Evolutionary conservation across 2,888 invertebrate species (phyloP).

Genomic region (Magallana nippona): DNA sequence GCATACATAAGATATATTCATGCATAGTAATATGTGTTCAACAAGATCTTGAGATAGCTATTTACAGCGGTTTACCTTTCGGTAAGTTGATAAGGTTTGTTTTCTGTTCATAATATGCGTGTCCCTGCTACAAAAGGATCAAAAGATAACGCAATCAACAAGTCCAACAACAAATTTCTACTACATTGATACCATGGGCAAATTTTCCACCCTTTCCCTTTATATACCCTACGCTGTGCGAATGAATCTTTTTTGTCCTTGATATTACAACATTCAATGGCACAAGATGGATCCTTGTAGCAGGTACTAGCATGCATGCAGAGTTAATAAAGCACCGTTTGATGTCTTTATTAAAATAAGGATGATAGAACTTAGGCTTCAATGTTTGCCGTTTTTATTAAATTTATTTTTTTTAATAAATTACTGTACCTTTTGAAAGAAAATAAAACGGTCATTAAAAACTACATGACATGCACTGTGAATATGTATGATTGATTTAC

Average conservation of each 20-base stretch:
- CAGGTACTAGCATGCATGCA: conserved; percentile 16
- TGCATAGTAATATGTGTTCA: background rate
- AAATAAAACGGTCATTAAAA: too few relatives aligned
- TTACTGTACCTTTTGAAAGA: too few relatives aligned
- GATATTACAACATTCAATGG: background rate
- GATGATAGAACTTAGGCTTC: background rate
- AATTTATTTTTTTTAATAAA: background rate
- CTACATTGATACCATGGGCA: conserved; percentile 24
- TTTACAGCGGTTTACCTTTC: conserved; percentile 17
- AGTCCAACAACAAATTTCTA: background rate
- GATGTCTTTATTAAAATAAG: background rate
- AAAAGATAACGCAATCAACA: background rate
- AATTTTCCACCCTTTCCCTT: conserved; percentile 25
- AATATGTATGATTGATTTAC: too few relatives aligned
- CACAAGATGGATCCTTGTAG: conserved; percentile 11
- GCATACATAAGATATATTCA: too few relatives aligned
- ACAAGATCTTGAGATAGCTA: background rate
- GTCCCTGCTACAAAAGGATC: conserved; percentile 31
- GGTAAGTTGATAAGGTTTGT: conserved; percentile 33
- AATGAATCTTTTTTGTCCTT: conserved; percentile 12
- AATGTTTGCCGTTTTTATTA: background rate
- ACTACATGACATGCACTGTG: too few relatives aligned
- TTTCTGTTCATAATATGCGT: conserved; percentile 31
- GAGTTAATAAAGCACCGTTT: background rate
- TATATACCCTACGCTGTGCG: background rate